Conservation (phyloP, 2,888 invertebrate genomes). For the Emesis furor region DNA sequence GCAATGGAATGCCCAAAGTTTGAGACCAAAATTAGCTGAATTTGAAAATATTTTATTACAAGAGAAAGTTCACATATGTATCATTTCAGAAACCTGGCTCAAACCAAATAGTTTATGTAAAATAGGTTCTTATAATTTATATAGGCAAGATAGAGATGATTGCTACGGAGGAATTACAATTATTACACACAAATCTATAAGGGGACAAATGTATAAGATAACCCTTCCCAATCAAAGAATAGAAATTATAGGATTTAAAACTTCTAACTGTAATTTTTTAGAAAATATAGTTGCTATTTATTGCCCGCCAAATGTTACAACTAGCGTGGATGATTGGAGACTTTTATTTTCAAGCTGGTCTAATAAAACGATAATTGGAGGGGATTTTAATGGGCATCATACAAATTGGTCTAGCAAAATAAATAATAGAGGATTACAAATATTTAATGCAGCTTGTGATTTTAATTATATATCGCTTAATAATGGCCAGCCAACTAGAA, state of each 20-base stretch:
- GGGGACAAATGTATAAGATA: background rate
- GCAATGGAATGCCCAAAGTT: conserved; percentile 70
- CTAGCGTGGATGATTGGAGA: conserved; percentile 27
- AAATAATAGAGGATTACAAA: conserved; percentile 16
- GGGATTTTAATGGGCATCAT: conserved; percentile 50
- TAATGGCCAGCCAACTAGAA: background rate
- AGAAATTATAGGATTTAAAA: conserved; percentile 53
- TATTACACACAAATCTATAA: background rate
- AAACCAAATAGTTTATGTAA: conserved; percentile 29
- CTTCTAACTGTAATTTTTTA: conserved; percentile 45
- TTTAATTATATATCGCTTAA: background rate
- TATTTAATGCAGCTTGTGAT: background rate
- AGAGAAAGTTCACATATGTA: conserved; percentile 55
- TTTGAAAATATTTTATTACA: conserved; percentile 51
- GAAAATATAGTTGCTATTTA: conserved; percentile 41
- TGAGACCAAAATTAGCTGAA: conserved; percentile 50
- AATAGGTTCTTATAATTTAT: conserved; percentile 42
- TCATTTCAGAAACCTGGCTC: conserved; percentile 57
- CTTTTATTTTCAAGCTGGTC: conserved; percentile 23
- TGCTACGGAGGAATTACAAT: conserved; percentile 46
- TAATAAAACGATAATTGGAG: conserved; percentile 38
- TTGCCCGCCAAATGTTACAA: conserved; percentile 34
- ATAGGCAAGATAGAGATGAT: conserved; percentile 48
- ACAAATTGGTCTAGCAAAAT: conserved; percentile 41
- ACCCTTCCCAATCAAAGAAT: conserved; percentile 45